Evolutionary conservation across 2,888 invertebrate genomes (phyloP).

Genomic region (Sarcophaga caerulescens): DNA sequence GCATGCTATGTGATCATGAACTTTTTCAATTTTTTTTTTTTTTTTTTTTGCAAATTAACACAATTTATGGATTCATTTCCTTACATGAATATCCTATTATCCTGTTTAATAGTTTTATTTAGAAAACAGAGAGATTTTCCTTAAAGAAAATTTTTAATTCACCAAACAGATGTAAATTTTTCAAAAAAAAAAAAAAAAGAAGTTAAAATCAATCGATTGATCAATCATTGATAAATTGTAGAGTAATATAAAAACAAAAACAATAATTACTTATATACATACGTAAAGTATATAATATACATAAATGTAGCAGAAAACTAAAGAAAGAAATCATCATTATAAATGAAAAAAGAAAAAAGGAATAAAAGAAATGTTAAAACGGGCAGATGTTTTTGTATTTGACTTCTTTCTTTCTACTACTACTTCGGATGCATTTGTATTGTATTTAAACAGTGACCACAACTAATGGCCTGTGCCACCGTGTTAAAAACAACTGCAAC

Average conservation of each 20-base stretch:
- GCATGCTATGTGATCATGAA: too few relatives aligned
- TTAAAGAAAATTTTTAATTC: too few relatives aligned
- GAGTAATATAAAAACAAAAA: constrained; percentile 9
- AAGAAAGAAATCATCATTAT: constrained; percentile 3
- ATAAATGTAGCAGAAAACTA: not conserved
- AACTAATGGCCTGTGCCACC: constrained; percentile 80
- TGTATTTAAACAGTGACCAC: constrained; percentile 74
- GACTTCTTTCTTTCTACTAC: constrained; percentile 11
- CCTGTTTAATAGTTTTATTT: too few relatives aligned
- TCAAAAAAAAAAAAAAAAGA: constrained; percentile 20
- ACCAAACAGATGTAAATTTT: constrained; percentile 51
- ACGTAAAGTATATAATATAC: too few relatives aligned
- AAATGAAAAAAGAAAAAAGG: constrained; percentile 30
- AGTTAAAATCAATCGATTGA: constrained; percentile 45
- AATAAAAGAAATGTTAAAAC: constrained; percentile 48
- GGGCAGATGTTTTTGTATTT: constrained; percentile 77
- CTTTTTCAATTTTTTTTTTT: too few relatives aligned
- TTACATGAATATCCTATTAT: too few relatives aligned
- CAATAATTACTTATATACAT: constrained; percentile 24
- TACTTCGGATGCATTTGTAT: not conserved
- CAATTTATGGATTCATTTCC: too few relatives aligned
- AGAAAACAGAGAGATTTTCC: too few relatives aligned
- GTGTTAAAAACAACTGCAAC: constrained; percentile 67
- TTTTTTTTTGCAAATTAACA: too few relatives aligned
- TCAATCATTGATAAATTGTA: not conserved